phyloP scores from a whole-genome alignment of 2,888 invertebrate species.

The Aspidapion aeneum region DNA sequence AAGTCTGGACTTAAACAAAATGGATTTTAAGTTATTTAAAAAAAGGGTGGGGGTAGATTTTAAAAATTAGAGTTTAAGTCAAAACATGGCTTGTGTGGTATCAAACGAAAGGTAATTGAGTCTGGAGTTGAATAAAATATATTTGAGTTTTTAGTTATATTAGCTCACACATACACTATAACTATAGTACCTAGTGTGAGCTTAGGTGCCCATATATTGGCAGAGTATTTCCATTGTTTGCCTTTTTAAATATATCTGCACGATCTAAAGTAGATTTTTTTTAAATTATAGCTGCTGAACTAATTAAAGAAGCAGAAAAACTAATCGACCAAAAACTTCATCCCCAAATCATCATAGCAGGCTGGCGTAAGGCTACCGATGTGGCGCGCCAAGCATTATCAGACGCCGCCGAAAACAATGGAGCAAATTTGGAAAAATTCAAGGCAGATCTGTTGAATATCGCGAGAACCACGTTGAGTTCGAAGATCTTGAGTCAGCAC shows the following conservation, averaged over 20 bases:
- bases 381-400: slow-evolving; percentile 82
- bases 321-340: slow-evolving; percentile 92
- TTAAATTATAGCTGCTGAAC: slow-evolving; percentile 72
- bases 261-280: slow-evolving; percentile 1
- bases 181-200: background rate
- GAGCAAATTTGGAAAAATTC: slow-evolving; percentile 72
- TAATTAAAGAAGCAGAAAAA: slow-evolving; percentile 93
- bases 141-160: no score
- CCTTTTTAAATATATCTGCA: background rate
- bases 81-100: no score
- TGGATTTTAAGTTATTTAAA: no score
- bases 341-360: slow-evolving; percentile 95
- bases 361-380: slow-evolving; percentile 87
- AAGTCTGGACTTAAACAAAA: no score
- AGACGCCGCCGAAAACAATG: slow-evolving; percentile 78
- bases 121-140: no score
- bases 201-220: no score
- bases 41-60: no score
- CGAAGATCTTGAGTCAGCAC: slow-evolving; percentile 96
- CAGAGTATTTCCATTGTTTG: background rate
- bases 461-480: slow-evolving; percentile 94
- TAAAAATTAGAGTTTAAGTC: no score
- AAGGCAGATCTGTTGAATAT: slow-evolving; percentile 91
- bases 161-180: background rate
- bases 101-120: no score